phyloP scores from a whole-genome alignment of 2,797 vertebrate species.

The Microctenopoma lineatum region DNA sequence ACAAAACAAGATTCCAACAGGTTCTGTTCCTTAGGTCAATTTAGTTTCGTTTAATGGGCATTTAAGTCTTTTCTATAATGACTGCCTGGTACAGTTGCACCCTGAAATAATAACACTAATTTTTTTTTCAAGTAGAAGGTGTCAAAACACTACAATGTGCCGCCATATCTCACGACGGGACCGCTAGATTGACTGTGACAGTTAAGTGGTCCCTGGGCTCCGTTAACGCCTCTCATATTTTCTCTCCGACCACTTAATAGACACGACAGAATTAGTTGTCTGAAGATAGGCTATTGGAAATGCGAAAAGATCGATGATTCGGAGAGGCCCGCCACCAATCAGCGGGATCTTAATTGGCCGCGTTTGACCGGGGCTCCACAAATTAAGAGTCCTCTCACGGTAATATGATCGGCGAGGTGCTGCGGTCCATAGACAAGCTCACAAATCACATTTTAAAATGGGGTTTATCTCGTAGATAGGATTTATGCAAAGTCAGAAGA shows the following conservation, averaged over 20 bases:
- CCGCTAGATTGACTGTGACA: constrained; percentile 89
- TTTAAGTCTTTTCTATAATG: constrained; percentile 27
- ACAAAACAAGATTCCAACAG: constrained; percentile 4
- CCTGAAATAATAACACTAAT: constrained; percentile 66
- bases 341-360: constrained; percentile 92
- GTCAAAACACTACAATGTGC: constrained; percentile 62
- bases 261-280: constrained; percentile 93
- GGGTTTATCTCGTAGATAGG: constrained; percentile 2
- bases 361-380: constrained; percentile 87
- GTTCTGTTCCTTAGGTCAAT: neutral
- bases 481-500: constrained; percentile 31
- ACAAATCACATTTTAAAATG: constrained; percentile 26
- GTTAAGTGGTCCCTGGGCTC: constrained; percentile 90
- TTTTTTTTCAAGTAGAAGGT: constrained; percentile 69
- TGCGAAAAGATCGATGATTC: constrained; percentile 93
- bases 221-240: constrained; percentile 90
- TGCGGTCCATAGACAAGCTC: constrained; percentile 17
- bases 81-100: constrained; percentile 10
- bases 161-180: constrained; percentile 66
- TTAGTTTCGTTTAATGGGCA: constrained; percentile 18
- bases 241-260: constrained; percentile 87
- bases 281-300: constrained; percentile 88
- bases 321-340: constrained; percentile 85
- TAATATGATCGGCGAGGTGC: constrained; percentile 52
- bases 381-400: constrained; percentile 80